Evolutionary conservation across 2,113 vertebrate genomes (phyloP).

Genomic region (Vimba vimba): DNA sequence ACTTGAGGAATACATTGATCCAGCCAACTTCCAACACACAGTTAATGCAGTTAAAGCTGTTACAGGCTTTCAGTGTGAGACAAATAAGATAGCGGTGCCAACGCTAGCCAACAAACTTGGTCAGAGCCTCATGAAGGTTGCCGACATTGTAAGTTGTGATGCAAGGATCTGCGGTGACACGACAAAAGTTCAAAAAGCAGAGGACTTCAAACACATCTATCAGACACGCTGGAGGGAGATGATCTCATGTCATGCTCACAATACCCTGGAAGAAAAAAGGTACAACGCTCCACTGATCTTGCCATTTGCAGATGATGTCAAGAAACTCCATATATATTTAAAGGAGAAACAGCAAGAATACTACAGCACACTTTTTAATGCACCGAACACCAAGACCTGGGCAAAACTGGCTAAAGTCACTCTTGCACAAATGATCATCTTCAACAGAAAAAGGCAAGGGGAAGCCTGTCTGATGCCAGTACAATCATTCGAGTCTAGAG

Average conservation of each 20-base stretch:
- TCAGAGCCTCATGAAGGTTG: not conserved
- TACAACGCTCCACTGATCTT: not conserved
- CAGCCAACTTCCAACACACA: not conserved
- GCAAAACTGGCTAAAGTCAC: not conserved
- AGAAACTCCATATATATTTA: conserved; percentile 1
- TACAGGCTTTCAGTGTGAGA: not conserved
- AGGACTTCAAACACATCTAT: conserved; percentile 1
- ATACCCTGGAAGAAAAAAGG: not conserved
- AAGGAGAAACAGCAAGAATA: not conserved
- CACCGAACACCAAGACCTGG: not conserved
- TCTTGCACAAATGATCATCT: not conserved
- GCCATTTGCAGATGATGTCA: not conserved
- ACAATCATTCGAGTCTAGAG: not conserved
- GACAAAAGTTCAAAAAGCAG: not conserved
- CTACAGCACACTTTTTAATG: not conserved
- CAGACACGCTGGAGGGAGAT: not conserved
- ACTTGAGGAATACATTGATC: not conserved
- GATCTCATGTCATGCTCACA: not conserved
- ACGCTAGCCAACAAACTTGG: not conserved
- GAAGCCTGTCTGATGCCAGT: not conserved
- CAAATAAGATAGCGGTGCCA: not conserved
- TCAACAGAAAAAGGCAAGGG: not conserved
- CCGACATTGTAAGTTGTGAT: not conserved
- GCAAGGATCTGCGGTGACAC: not conserved
- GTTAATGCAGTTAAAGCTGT: not conserved